These are phyloP conservation scores for Mobula hypostoma DNA, from an alignment of 2,113 vertebrate species.

Conservation along the genomic window DNA sequence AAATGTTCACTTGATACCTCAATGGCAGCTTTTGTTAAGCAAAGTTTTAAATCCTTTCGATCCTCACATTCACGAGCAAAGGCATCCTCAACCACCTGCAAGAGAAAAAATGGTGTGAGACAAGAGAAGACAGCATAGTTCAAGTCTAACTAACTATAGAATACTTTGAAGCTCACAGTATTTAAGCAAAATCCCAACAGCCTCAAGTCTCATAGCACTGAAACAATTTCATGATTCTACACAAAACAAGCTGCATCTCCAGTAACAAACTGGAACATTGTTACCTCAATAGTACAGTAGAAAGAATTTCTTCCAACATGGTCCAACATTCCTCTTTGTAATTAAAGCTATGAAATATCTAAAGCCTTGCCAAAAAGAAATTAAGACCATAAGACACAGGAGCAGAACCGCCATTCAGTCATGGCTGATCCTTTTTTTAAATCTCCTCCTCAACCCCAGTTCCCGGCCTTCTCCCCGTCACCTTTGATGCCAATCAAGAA, in stretches of 20 bases:
- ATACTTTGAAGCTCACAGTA: neutral
- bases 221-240: neutral
- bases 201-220: neutral
- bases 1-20: neutral
- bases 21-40: neutral
- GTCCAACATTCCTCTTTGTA: neutral
- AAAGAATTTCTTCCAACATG: neutral
- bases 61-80: slow-evolving; percentile 28
- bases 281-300: neutral
- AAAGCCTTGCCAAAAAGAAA: neutral
- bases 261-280: neutral
- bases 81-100: neutral
- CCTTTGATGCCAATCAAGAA: too few relatives aligned
- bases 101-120: neutral
- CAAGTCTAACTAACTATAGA: neutral
- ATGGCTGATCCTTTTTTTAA: too few relatives aligned
- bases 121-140: neutral
- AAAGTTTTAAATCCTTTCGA: slow-evolving; percentile 10
- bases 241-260: neutral
- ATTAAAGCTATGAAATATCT: neutral
- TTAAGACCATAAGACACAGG: neutral
- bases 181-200: neutral
- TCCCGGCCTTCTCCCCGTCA: too few relatives aligned
- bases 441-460: too few relatives aligned
- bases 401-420: too few relatives aligned